Evolutionary conservation across 2,888 invertebrate genomes (phyloP).

Genomic region (Cosmia trapezina): DNA sequence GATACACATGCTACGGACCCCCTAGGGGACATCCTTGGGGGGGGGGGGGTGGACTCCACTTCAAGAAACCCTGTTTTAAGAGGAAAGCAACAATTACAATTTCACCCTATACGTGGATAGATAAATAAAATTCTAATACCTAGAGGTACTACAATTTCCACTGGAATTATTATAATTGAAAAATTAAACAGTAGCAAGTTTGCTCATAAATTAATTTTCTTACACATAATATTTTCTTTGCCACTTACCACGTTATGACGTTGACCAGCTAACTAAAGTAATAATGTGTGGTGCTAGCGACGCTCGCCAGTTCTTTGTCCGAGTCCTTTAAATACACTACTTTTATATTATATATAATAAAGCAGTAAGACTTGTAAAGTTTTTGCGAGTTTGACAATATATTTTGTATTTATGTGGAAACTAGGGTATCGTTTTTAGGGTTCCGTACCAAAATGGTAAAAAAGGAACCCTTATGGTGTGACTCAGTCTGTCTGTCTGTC

Average conservation of each 20-base stretch:
- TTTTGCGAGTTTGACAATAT: slow-evolving; percentile 17
- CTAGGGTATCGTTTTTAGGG: neutral
- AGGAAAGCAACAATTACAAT: too few species aligned
- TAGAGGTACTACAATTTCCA: neutral
- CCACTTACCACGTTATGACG: slow-evolving; percentile 36
- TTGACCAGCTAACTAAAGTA: slow-evolving; percentile 44
- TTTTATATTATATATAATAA: slow-evolving; percentile 19
- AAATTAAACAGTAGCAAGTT: too few species aligned
- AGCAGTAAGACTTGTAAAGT: slow-evolving; percentile 21
- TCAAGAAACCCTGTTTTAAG: too few species aligned
- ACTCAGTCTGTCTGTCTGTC: too few species aligned
- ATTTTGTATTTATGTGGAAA: neutral
- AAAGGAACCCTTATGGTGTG: too few species aligned
- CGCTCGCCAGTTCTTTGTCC: slow-evolving; percentile 29
- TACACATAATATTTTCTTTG: neutral
- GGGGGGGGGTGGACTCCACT: too few species aligned
- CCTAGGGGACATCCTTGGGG: too few species aligned
- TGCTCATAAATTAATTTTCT: neutral
- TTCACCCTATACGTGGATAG: too few species aligned
- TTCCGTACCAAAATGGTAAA: too few species aligned
- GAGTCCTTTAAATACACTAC: slow-evolving; percentile 45
- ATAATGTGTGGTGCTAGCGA: slow-evolving; percentile 49
- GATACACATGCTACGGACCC: too few species aligned
- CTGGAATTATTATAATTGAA: neutral
- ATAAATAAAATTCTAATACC: too few species aligned